These are phyloP conservation scores for Amazona vittata DNA, from an alignment of 2,113 vertebrate genomes.

Conservation along the genomic window DNA sequence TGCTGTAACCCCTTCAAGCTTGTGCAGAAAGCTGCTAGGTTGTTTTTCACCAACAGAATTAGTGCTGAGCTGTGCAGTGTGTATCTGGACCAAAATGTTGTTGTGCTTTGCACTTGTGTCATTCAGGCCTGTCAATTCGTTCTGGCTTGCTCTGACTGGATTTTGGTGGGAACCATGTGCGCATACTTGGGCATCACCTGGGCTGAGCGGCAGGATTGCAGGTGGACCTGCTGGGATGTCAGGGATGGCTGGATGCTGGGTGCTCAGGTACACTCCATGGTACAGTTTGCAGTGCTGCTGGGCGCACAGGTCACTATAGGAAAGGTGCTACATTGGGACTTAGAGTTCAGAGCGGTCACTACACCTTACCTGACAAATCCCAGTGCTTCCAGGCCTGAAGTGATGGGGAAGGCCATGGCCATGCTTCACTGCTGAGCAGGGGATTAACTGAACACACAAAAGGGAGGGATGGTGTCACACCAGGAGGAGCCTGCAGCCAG, in stretches of 20 bases:
- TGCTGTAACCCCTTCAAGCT: background rate
- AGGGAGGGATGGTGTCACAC: background rate
- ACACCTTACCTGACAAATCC: background rate
- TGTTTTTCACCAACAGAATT: background rate
- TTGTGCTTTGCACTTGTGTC: background rate
- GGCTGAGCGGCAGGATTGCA: background rate
- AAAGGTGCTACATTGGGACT: background rate
- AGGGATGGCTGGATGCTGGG: background rate
- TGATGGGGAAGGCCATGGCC: background rate
- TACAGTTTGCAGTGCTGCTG: background rate
- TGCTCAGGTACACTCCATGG: background rate
- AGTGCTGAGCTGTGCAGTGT: background rate
- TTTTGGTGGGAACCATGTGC: background rate
- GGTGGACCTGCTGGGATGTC: background rate
- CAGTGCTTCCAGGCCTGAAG: background rate
- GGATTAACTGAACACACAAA: background rate
- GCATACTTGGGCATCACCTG: accelerated
- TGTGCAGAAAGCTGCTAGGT: background rate
- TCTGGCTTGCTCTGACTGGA: background rate
- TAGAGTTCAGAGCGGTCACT: background rate
- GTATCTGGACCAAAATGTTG: background rate
- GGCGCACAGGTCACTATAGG: accelerated
- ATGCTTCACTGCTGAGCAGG: background rate
- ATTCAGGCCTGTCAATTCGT: background rate
- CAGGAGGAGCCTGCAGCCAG: background rate